phyloP scores from a whole-genome alignment of 2,888 invertebrate genomes.

The Orthonychiurus folsomi region DNA sequence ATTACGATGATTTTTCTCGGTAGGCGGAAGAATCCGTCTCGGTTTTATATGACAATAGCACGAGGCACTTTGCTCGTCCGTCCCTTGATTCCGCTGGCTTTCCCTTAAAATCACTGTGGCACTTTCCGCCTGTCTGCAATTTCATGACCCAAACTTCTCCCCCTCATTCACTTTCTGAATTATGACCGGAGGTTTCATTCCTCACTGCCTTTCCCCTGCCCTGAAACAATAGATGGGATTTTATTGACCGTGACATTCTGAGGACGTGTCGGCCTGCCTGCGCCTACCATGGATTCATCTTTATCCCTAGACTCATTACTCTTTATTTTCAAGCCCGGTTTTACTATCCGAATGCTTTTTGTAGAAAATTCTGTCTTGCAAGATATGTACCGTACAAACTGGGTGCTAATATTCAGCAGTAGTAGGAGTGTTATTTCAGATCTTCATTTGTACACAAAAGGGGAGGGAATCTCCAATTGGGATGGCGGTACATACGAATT shows the following conservation, averaged over 20 bases:
- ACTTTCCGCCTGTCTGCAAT: background rate
- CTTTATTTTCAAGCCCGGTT: background rate
- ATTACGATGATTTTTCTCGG: no score
- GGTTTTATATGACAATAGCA: background rate
- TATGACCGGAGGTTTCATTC: slow-evolving; percentile 2
- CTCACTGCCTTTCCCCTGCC: background rate
- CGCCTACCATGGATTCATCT: no score
- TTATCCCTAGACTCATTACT: background rate
- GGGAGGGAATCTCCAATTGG: no score
- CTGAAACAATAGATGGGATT: slow-evolving; percentile 9
- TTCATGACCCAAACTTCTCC: slow-evolving; percentile 10
- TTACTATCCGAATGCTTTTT: background rate
- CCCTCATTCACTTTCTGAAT: slow-evolving; percentile 6
- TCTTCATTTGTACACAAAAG: no score
- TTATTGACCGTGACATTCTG: slow-evolving; percentile 14
- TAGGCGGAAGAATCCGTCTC: no score
- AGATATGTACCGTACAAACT: no score
- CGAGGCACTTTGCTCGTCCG: background rate
- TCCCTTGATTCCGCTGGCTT: background rate
- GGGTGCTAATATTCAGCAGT: no score
- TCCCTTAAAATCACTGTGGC: background rate
- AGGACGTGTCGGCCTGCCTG: background rate
- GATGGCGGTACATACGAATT: no score
- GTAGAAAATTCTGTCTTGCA: no score
- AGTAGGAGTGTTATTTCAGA: no score